Evolutionary conservation across 2,888 invertebrate genomes (phyloP).

Genomic region (Formica aserva): DNA sequence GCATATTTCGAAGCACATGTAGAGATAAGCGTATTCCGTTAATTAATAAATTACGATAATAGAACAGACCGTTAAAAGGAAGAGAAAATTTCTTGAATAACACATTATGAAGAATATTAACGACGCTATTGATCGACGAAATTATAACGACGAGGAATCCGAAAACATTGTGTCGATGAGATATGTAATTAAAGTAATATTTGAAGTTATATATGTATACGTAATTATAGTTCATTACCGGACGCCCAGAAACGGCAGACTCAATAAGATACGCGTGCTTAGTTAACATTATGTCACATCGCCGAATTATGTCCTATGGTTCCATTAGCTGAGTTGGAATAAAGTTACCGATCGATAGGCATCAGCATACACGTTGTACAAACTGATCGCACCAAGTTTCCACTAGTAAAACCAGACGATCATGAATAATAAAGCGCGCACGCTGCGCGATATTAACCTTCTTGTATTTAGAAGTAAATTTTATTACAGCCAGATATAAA

Average conservation of each 20-base stretch:
- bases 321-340: slow-evolving; percentile 81
- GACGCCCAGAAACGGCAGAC: slow-evolving; percentile 59
- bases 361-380: slow-evolving; percentile 55
- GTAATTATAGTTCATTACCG: slow-evolving; percentile 82
- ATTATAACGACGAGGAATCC: slow-evolving; percentile 46
- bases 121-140: slow-evolving; percentile 63
- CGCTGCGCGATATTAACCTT: slow-evolving; percentile 32
- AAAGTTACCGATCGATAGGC: slow-evolving; percentile 78
- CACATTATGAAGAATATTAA: slow-evolving; percentile 64
- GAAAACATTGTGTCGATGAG: slow-evolving; percentile 73
- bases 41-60: slow-evolving; percentile 65
- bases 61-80: slow-evolving; percentile 28
- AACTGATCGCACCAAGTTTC: slow-evolving; percentile 65
- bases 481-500: slow-evolving; percentile 11
- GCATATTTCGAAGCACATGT: slow-evolving; percentile 38
- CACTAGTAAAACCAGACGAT: slow-evolving; percentile 58
- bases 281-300: slow-evolving; percentile 75
- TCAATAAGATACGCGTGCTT: slow-evolving; percentile 74
- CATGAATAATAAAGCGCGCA: slow-evolving; percentile 61
- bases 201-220: slow-evolving; percentile 71
- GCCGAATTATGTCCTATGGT: slow-evolving; percentile 76
- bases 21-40: slow-evolving; percentile 19
- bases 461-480: slow-evolving; percentile 40
- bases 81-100: slow-evolving; percentile 54
- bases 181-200: slow-evolving; percentile 81